These are phyloP conservation scores for Monochamus saltuarius DNA, from an alignment of 1,140 invertebrate species.

Conservation along the genomic window DNA sequence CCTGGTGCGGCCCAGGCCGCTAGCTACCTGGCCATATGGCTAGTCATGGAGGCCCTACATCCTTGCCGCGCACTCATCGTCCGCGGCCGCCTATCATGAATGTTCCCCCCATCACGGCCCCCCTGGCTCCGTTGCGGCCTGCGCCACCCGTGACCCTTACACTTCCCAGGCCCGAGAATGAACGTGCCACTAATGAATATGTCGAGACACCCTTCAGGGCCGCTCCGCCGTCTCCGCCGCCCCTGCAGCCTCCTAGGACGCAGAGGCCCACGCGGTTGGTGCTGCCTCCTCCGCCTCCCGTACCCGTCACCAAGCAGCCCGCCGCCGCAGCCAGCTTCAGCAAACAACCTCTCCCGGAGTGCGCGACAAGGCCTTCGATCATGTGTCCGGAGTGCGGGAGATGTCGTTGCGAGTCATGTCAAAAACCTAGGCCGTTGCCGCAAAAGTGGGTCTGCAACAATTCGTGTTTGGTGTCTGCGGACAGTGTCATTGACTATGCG, in stretches of 20 bases:
- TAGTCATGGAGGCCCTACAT: conserved; percentile 62
- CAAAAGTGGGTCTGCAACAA: conserved; percentile 85
- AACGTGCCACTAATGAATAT: conserved; percentile 79
- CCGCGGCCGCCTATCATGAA: conserved; percentile 55
- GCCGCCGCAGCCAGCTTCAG: conserved; percentile 53
- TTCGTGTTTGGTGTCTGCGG: conserved; percentile 82
- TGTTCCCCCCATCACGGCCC: conserved; percentile 46
- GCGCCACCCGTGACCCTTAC: conserved; percentile 61
- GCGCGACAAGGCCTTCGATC: conserved; percentile 38
- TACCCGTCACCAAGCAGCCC: conserved; percentile 61
- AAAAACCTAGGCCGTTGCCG: conserved; percentile 78
- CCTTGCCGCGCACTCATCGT: conserved; percentile 64
- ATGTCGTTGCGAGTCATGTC: conserved; percentile 85
- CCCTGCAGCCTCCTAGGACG: conserved; percentile 37
- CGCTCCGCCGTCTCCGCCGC: conserved; percentile 41
- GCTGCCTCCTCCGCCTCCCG: conserved; percentile 43
- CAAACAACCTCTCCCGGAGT: conserved; percentile 53
- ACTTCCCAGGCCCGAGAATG: conserved; percentile 73
- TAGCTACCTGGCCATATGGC: conserved; percentile 57
- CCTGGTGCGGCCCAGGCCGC: conserved; percentile 54
- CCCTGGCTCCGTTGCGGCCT: conserved; percentile 52
- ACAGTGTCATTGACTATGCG: conserved; percentile 82
- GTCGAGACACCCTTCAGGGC: conserved; percentile 75
- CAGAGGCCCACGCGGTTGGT: conserved; percentile 41
- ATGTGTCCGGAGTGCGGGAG: conserved; percentile 68